A percentile compares a stretch with the other conserved stretches of the same genome.
Evolutionary conservation across 2,797 vertebrate genomes (phyloP).

Genomic region (Argentina silus): DNA sequence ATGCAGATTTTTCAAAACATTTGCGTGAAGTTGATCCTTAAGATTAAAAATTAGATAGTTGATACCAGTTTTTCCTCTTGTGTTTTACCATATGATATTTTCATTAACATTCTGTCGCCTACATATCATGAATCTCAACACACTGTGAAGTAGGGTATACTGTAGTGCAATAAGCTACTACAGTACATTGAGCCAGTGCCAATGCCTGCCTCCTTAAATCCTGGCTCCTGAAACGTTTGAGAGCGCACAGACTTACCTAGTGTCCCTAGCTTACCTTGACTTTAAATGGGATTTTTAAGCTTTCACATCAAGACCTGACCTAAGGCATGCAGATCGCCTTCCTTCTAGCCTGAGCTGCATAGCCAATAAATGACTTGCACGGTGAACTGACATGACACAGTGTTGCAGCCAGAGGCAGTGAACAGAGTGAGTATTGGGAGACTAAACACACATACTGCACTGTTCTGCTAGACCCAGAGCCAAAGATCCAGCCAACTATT

Average conservation of each 20-base stretch:
- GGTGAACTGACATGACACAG: conserved; percentile 16
- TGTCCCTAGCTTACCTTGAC: neutral
- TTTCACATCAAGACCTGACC: neutral
- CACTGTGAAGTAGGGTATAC: too few species aligned
- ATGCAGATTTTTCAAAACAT: neutral
- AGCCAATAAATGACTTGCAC: conserved; percentile 21
- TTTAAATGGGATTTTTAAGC: neutral
- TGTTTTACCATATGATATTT: too few species aligned
- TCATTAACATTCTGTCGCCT: too few species aligned
- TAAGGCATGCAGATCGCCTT: conserved; percentile 7
- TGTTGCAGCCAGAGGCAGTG: neutral
- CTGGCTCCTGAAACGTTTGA: neutral
- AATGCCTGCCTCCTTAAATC: neutral
- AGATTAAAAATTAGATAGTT: too few species aligned
- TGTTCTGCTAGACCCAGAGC: conserved; percentile 37
- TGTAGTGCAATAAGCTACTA: too few species aligned
- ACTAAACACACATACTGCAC: conserved; percentile 22
- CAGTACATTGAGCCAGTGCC: neutral
- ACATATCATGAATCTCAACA: too few species aligned
- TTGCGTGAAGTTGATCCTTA: neutral
- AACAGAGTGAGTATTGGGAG: neutral
- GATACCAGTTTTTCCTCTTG: too few species aligned
- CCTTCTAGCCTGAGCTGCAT: conserved; percentile 18
- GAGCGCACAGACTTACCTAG: neutral
- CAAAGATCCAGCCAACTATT: conserved; percentile 55